These are phyloP conservation scores for Pissodes strobi DNA, from an alignment of 1,140 invertebrate species.

Conservation along the genomic window DNA sequence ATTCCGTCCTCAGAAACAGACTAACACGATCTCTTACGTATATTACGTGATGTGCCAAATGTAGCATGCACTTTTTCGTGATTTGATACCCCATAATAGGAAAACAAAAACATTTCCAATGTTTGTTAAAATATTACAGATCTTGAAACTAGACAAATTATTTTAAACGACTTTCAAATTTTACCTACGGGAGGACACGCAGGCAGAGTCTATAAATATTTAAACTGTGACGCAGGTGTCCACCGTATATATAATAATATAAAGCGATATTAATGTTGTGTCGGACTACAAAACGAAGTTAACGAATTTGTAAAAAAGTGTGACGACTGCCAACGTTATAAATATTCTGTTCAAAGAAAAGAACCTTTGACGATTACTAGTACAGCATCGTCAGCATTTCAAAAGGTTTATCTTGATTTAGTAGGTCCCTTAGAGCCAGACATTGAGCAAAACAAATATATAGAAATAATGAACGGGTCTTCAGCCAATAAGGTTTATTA, in stretches of 20 bases:
- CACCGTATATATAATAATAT: no score
- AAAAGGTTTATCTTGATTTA: conserved; percentile 37
- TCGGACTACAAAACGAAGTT: conserved; percentile 4
- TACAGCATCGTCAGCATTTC: conserved; percentile 28
- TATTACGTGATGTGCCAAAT: no score
- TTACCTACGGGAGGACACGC: conserved; percentile 44
- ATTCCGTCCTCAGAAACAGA: no score
- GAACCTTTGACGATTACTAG: conserved; percentile 29
- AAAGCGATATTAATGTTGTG: conserved; percentile 38
- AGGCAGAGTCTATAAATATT: conserved; percentile 37
- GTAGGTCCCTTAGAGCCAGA: conserved; percentile 35
- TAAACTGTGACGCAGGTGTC: no score
- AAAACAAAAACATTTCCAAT: no score
- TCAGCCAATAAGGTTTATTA: no score
- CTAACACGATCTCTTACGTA: no score
- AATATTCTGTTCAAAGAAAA: conserved; percentile 25
- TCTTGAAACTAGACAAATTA: conserved; percentile 27
- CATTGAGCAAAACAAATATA: conserved; percentile 24
- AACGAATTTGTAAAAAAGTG: conserved; percentile 27
- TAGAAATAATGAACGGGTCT: no score
- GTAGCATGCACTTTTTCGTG: no score
- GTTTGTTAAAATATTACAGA: conserved; percentile 18
- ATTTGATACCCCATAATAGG: no score
- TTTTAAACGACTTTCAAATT: no score
- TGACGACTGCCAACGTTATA: conserved; percentile 33